Evolutionary conservation across 2,797 vertebrate genomes (phyloP), one percentile per base, ranked within the genome.

Genomic region (Nannoperca australis): DNA sequence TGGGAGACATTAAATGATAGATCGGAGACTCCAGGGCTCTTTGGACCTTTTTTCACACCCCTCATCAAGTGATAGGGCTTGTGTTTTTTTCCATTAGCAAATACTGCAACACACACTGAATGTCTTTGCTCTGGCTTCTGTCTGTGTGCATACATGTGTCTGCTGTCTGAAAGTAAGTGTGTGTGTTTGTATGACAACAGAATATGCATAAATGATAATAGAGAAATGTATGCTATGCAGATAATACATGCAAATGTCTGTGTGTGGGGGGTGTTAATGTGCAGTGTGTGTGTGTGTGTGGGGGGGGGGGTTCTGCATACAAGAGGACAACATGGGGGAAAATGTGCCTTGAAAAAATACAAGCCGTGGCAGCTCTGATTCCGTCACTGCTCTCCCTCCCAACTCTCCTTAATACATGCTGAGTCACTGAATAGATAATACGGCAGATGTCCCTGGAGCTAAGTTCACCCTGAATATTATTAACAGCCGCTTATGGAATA

Each of bases 391-490:
- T 75, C 59, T 70, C 47, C 61, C 45, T 73, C 56, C 62, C 53
- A 24, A 76, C 58, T 65, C 70, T 86, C 69, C 81, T 73, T 77
- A 60, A 73, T 54, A 84, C 73, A 80, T 88, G 87, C 87, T 85
- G 89, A 91, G 77, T 91, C 85, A 87, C 70, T 78, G 85, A 87
- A 89, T 87, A 79, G 78, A 84, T 86, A 78, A 88, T 55, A 65
- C 62, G 67, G 77, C 60, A 72, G 69, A 84, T 83, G 84, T 85
- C 90, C 85, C 81, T 40, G 44, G 77, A 83, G 86, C 84, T 78
- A 84, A 82, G 82, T 78, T 85, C 85, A 76, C 59, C 53, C 65
- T 81, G 70, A 65, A 70, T 77, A 61, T 67, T 70, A 82, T 85
- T 80, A 86, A 78, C 42, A 60, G 49, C 56, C 13, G 40, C 80